Percentiles rank a stretch among this genome's conserved stretches.
Conservation (phyloP, 2,113 vertebrate genomes). For the Sebastes schlegelii region DNA sequence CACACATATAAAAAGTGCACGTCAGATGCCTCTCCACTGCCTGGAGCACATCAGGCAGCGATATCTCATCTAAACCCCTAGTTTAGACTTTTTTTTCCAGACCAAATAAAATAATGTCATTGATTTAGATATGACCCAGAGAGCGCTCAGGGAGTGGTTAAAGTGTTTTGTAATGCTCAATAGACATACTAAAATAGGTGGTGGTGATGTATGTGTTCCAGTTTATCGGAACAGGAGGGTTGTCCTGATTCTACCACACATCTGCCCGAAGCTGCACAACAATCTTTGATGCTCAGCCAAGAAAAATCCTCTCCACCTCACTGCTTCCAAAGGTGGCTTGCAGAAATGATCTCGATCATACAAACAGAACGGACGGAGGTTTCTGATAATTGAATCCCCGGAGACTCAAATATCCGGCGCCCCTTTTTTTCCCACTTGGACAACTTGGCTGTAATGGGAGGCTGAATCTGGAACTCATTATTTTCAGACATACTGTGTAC, state of each 20-base stretch:
- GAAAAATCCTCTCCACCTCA: conserved; percentile 7
- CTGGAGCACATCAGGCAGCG: conserved; percentile 17
- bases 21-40: conserved; percentile 49
- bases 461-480: background rate
- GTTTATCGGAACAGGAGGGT: background rate
- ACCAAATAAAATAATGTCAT: conserved; percentile 5
- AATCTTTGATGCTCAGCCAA: conserved; percentile 22
- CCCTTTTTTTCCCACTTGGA: conserved; percentile 23
- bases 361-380: background rate
- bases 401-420: background rate
- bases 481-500: background rate
- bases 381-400: background rate
- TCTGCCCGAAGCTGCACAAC: background rate
- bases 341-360: background rate
- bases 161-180: too few relatives aligned
- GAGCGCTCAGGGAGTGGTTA: background rate
- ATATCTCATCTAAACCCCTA: conserved; percentile 9
- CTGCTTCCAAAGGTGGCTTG: background rate
- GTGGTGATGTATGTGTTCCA: background rate
- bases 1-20: conserved; percentile 1
- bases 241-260: background rate
- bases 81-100: background rate
- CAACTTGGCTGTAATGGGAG: background rate
- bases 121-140: background rate
- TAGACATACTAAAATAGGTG: background rate